These are phyloP conservation scores for Neomicropteryx cornuta DNA, from an alignment of 1,140 invertebrate genomes.

Conservation along the genomic window DNA sequence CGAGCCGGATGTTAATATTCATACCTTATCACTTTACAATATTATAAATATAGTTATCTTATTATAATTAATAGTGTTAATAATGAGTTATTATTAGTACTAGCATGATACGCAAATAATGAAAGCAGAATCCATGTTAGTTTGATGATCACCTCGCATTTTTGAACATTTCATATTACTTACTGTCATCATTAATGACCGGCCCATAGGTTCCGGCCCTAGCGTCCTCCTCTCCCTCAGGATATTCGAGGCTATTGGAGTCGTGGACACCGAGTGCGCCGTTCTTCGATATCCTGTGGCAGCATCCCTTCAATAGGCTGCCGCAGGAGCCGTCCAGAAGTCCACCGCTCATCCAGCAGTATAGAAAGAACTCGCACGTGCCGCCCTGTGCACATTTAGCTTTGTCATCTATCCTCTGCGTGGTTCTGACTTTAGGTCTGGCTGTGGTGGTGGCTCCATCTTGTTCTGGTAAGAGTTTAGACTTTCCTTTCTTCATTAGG, in stretches of 20 bases:
- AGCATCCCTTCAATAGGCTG: slow-evolving; percentile 77
- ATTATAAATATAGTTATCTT: too few species aligned
- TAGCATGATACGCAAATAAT: too few species aligned
- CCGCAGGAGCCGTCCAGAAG: slow-evolving; percentile 78
- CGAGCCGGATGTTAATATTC: too few species aligned
- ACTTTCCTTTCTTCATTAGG: slow-evolving; percentile 6
- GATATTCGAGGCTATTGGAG: slow-evolving; percentile 31
- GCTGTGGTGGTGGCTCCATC: slow-evolving; percentile 6
- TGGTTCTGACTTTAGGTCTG: slow-evolving; percentile 3
- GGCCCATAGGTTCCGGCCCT: slow-evolving; percentile 44
- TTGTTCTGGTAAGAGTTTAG: slow-evolving; percentile 1
- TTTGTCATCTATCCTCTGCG: slow-evolving; percentile 28
- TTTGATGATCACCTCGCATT: too few species aligned
- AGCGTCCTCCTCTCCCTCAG: slow-evolving; percentile 18
- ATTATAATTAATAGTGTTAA: too few species aligned
- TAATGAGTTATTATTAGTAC: too few species aligned
- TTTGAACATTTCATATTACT: too few species aligned
- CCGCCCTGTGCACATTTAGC: slow-evolving; percentile 54
- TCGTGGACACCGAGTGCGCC: slow-evolving; percentile 52
- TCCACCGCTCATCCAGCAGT: slow-evolving; percentile 85
- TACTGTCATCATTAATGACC: slow-evolving; percentile 64
- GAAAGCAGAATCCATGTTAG: too few species aligned
- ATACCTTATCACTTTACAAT: too few species aligned
- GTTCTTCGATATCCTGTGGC: slow-evolving; percentile 64
- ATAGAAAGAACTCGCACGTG: slow-evolving; percentile 84